Evolutionary conservation across 2,113 vertebrate species (phyloP), one percentile per base, ranked within the genome.

Genomic region (Tauraco erythrolophus): DNA sequence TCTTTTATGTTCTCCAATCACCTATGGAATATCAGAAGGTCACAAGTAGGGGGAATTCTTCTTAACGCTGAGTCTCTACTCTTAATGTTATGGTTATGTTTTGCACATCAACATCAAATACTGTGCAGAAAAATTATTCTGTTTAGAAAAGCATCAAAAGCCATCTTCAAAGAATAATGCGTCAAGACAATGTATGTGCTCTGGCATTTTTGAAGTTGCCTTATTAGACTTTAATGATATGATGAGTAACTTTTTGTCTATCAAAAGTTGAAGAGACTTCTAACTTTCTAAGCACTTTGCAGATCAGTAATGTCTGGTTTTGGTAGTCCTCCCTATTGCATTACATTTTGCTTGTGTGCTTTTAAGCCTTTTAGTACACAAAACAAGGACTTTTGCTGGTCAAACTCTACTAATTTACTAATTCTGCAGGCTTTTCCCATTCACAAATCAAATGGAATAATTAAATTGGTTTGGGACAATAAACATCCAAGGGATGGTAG

Each of bases 61-160:
- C 37, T 57, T 62, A 61, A 30, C 3, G 30, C n/a, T 74, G n/a
- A 70, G 61, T 54, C 33, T 58, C 54, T 61, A 1, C 41, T 89
- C 27, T 57, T 41, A 58, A 39, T 35, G 82, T 45, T 84, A 27
- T 65, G 17, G 78, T 22, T 92, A 37, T 84, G 57, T 60, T 95
- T 97, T 95, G 57, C 46, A 74, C 54, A 46, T 85, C 74, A 92
- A 79, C 81, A 89, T 88, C 84, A 96, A 93, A 97, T 91, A 16
- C 54, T 89, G 45, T 4, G 28, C 3, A 3, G 60, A 91, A 94
- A 83, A 92, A 85, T 93, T 76, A 95, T 65, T 95, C 94, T 91
- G 77, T 97, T 96, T 96, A 92, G 87, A 95, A 97, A 96, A 94
- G 50, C 77, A 95, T 94, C 89, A 92, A 97, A 97, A 88, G 13